phyloP scores from a whole-genome alignment of 2,888 invertebrate species.

The Mystacides longicornis region DNA sequence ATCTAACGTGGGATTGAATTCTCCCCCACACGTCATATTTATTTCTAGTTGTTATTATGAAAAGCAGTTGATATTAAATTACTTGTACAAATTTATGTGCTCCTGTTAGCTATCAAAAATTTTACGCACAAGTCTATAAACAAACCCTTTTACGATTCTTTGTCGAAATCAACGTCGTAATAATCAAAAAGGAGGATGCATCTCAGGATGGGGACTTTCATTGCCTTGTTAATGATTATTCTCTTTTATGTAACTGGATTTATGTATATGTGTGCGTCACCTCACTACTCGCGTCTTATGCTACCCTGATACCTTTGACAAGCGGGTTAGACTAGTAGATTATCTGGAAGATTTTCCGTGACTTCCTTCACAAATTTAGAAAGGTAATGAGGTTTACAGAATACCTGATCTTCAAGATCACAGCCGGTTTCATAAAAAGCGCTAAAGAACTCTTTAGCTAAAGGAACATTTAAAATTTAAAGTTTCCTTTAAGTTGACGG shows the following conservation, averaged over 20 bases:
- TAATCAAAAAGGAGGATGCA: conserved; percentile 14
- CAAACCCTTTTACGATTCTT: conserved; percentile 21
- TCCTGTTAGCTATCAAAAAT: conserved; percentile 11
- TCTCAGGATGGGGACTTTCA: conserved; percentile 11
- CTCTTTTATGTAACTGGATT: conserved; percentile 13
- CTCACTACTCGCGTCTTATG: conserved; percentile 9
- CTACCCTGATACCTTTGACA: conserved; percentile 9
- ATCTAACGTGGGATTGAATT: too few relatives aligned
- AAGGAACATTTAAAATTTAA: too few relatives aligned
- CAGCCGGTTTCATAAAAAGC: too few relatives aligned
- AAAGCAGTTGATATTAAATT: background rate
- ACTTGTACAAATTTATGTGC: conserved; percentile 13
- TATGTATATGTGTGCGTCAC: conserved; percentile 5
- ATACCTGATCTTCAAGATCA: too few relatives aligned
- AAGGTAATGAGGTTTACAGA: too few relatives aligned
- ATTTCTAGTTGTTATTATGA: too few relatives aligned
- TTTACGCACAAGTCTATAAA: conserved; percentile 17
- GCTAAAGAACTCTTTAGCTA: too few relatives aligned
- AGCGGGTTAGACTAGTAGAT: too few relatives aligned
- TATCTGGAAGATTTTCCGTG: too few relatives aligned
- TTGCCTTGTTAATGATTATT: conserved; percentile 18
- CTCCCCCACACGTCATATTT: too few relatives aligned
- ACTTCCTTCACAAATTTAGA: too few relatives aligned
- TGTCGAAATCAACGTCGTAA: conserved; percentile 19
- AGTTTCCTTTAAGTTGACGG: too few relatives aligned